Percentiles rank a stretch among this genome's conserved stretches.
These are phyloP conservation scores for Zaprionus vittiger DNA, from an alignment of 1,140 invertebrate species.

Conservation along the genomic window DNA sequence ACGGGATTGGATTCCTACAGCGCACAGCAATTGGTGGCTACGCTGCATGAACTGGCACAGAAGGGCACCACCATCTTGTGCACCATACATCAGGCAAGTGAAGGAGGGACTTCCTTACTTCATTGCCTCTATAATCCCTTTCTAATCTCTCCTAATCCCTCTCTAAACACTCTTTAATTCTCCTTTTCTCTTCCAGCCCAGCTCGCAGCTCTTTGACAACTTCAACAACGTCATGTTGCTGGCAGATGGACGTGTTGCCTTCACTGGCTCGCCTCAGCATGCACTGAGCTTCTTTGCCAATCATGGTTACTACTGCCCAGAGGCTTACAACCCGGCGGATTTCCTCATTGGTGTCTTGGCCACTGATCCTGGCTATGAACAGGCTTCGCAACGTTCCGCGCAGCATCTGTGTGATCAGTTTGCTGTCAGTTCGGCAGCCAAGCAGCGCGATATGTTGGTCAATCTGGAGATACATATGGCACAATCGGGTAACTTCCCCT, in stretches of 20 bases:
- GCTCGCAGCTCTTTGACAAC: slow-evolving; percentile 94
- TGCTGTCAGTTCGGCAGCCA: slow-evolving; percentile 90
- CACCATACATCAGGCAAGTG: slow-evolving; percentile 94
- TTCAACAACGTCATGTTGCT: slow-evolving; percentile 95
- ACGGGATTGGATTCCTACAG: slow-evolving; percentile 97
- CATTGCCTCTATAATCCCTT: too few relatives aligned
- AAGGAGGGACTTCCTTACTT: not conserved
- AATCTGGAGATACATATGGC: slow-evolving; percentile 88
- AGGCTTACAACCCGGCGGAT: slow-evolving; percentile 96
- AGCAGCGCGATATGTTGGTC: slow-evolving; percentile 89
- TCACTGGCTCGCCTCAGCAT: slow-evolving; percentile 90
- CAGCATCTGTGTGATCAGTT: slow-evolving; percentile 91
- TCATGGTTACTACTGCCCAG: slow-evolving; percentile 91
- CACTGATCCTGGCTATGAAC: slow-evolving; percentile 90
- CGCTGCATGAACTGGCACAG: slow-evolving; percentile 88
- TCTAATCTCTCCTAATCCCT: too few relatives aligned
- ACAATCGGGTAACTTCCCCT: slow-evolving; percentile 83
- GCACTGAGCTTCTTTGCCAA: slow-evolving; percentile 92
- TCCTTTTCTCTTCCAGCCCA: slow-evolving; percentile 86
- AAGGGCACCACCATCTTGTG: slow-evolving; percentile 94
- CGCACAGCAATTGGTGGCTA: slow-evolving; percentile 93
- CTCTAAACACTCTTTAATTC: too few relatives aligned
- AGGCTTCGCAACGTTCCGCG: slow-evolving; percentile 87
- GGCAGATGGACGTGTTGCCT: slow-evolving; percentile 95
- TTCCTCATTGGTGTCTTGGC: slow-evolving; percentile 95